These are phyloP conservation scores for Sphaeramia orbicularis DNA, from an alignment of 2,797 vertebrate genomes.

Conservation along the genomic window DNA sequence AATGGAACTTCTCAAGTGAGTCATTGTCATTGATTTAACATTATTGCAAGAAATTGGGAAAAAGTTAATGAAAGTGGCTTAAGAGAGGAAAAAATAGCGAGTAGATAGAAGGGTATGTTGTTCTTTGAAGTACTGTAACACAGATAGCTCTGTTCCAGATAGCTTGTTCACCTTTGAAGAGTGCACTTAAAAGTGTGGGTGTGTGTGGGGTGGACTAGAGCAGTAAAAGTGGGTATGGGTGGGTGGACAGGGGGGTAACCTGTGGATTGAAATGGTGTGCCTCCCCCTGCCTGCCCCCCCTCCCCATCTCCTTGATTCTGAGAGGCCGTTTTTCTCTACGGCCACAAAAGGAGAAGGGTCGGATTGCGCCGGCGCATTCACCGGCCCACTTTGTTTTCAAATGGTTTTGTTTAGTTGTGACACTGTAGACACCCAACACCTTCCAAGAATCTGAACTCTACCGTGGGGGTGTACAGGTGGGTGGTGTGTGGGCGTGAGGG, in stretches of 20 bases:
- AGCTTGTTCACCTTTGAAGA: slow-evolving; percentile 85
- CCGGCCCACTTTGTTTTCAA: slow-evolving; percentile 89
- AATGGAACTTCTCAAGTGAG: neutral
- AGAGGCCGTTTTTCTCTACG: slow-evolving; percentile 84
- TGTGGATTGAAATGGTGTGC: slow-evolving; percentile 83
- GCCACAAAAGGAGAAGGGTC: slow-evolving; percentile 82
- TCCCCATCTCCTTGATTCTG: slow-evolving; percentile 74
- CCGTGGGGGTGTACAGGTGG: slow-evolving; percentile 74
- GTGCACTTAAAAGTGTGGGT: slow-evolving; percentile 79
- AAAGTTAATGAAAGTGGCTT: slow-evolving; percentile 12
- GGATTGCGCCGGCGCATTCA: slow-evolving; percentile 86
- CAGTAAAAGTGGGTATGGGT: slow-evolving; percentile 53
- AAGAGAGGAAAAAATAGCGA: slow-evolving; percentile 27
- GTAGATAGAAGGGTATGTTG: slow-evolving; percentile 33
- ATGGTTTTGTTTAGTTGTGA: slow-evolving; percentile 92
- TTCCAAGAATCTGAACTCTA: slow-evolving; percentile 85
- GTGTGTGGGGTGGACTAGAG: slow-evolving; percentile 60
- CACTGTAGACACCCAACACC: slow-evolving; percentile 90
- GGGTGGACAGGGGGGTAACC: slow-evolving; percentile 71
- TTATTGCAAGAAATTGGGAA: slow-evolving; percentile 3
- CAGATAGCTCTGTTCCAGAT: slow-evolving; percentile 76
- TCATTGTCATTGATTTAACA: neutral
- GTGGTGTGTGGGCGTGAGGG: slow-evolving; percentile 61
- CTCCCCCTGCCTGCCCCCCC: slow-evolving; percentile 64
- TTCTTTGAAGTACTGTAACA: slow-evolving; percentile 72